Base-by-base conservation (phyloP, 2,797 vertebrate species). In the Chrysolophus pictus region DNA sequence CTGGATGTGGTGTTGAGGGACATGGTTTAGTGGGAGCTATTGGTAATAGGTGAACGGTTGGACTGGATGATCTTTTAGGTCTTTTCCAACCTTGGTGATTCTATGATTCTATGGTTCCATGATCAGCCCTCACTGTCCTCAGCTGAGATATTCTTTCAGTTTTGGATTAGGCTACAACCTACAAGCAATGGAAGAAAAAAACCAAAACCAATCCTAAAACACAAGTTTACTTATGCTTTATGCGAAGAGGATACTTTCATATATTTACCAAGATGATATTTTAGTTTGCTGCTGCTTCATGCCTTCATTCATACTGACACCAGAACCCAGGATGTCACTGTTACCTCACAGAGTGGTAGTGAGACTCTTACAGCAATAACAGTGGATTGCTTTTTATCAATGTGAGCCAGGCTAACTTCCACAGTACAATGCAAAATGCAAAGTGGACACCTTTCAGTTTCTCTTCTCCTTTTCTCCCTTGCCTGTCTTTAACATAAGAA, bases 391-490 rank as follows among this genome's bases (percentile, higher is more conserved):
- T 69, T 91, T 78, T 78, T 47, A 63, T 56, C 47, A 82, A 17
- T 0, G 3, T 28, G 7, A 93, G 19, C 19, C 53, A 42, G 28
- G n/a, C 23, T 78, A 26, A 64, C n/a, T 92, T 81, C 55, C 86
- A 76, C 44, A 86, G 15, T 37, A 72, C 0, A 0, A 23, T 6
- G 14, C 46, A 72, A 95, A 95, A 84, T 9, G 11, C 37, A 26
- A 92, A 81, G 51, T 19, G 14, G 17, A 78, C 58, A 81, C 56
- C 67, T 94, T 92, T 92, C 83, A 73, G 74, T 91, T 92, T 92
- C 85, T 79, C 47, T 95, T 91, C 91, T 76, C 44, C 56, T 76
- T 53, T 70, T 86, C 51, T 86, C 68, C 35, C 47, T 88, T 84
- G 82, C 82, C 62, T 67, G 44, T 49, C 41, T 60, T 81, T 44